Evolutionary conservation across 2,797 vertebrate species (phyloP), one percentile per base, ranked within the genome.

Genomic region (Lacerta bilineata): DNA sequence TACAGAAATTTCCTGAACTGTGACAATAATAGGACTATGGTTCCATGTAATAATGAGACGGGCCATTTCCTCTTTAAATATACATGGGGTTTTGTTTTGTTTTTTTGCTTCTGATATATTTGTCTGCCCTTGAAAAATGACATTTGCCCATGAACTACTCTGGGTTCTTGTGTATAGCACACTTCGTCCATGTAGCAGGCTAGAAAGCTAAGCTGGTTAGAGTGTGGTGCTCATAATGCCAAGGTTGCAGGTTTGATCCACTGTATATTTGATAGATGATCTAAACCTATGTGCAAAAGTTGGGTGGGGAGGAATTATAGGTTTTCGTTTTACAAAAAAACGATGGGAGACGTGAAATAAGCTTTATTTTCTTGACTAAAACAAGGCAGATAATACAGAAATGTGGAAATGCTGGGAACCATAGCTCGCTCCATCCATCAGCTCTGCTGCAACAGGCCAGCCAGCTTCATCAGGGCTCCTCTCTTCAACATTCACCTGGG

Each of bases 1-100:
- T 20, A 20, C n/a, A 92, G 80, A 93, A 89, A 43, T 85, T 90
- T n/a, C 27, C 50, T 8, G 29, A 80, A 90, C 82, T 90, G n/a
- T 89, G 88, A 89, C 71, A 89, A 83, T 55, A 75, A n/a, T 43
- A 78, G 61, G 18, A 79, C 80, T 75, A 79, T 25, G 93, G 84
- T 83, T 88, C 36, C 27, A 41, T 68, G 8, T 9, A 66, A 83
- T 74, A 90, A 20, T 1, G 1, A 84, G 77, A 87, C 64, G 4
- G 36, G 82, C 41, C 8, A 1, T 69, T 92, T 91, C 86, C 8
- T 5, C 85, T 46, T 77, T 79, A 20, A 27, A 8, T 82, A 55
- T 0, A 0, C 25, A 23, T 1, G 27, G 50, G 13, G 46, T 11
- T 9, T 33, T 55, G 11, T 15, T 55, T 13, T 55, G 3, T 50